Evolutionary conservation across 2,888 invertebrate genomes (phyloP).

Genomic region (Orthosia incerta): DNA sequence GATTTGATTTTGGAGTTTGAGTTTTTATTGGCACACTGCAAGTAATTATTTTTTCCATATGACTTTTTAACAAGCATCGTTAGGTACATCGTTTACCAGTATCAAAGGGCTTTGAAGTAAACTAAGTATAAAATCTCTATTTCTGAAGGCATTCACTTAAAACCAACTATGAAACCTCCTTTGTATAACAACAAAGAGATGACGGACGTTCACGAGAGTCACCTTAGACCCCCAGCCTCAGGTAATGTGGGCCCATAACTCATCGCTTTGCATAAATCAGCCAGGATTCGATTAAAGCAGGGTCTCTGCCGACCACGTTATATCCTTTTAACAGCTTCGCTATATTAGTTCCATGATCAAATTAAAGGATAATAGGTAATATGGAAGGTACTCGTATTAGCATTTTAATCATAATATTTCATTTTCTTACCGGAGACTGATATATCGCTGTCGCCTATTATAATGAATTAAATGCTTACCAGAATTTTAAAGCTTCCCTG

Average conservation of each 20-base stretch:
- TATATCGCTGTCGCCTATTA: not conserved
- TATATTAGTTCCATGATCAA: slow-evolving; percentile 49
- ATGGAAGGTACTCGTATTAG: not conserved
- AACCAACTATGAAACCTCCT: slow-evolving; percentile 17
- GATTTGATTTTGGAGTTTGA: too few relatives aligned
- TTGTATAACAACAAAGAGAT: slow-evolving; percentile 58
- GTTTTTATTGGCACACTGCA: too few relatives aligned
- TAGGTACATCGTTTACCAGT: too few relatives aligned
- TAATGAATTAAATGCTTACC: not conserved
- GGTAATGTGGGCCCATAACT: slow-evolving; percentile 59
- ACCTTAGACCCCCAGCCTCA: slow-evolving; percentile 54
- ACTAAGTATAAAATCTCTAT: not conserved
- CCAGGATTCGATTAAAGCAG: slow-evolving; percentile 63
- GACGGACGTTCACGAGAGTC: slow-evolving; percentile 42
- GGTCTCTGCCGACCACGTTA: slow-evolving; percentile 48
- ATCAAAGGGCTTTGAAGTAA: not conserved
- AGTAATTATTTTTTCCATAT: not conserved
- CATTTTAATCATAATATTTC: slow-evolving; percentile 31
- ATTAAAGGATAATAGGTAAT: slow-evolving; percentile 36
- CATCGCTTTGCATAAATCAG: slow-evolving; percentile 69
- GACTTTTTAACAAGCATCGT: not conserved
- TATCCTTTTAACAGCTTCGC: slow-evolving; percentile 55
- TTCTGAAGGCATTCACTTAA: not conserved
- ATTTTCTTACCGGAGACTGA: slow-evolving; percentile 4
- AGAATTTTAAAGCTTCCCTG: not conserved